phyloP scores from a whole-genome alignment of 2,113 vertebrate genomes.

The Neodontobutis hainanensis region DNA sequence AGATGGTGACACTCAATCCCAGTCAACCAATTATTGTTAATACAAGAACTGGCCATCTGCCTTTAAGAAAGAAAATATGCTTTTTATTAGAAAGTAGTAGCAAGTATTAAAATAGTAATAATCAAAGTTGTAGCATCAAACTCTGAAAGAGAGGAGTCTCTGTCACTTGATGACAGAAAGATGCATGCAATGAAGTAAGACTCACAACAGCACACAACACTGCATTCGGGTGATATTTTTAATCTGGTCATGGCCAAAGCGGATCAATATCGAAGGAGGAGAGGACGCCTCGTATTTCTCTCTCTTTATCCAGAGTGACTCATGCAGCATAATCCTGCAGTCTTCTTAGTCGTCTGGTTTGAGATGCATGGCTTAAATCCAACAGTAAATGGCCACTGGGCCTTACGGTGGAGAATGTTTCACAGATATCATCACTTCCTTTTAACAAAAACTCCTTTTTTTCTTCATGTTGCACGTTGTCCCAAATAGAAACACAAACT shows the following conservation, averaged over 20 bases:
- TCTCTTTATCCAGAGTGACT: constrained; percentile 21
- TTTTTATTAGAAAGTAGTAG: neutral
- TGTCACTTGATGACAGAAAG: neutral
- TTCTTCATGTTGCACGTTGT: neutral
- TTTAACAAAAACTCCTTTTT: constrained; percentile 30
- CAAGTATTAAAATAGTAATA: no score
- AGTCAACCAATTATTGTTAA: no score
- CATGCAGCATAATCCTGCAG: constrained; percentile 17
- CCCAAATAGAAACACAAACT: neutral
- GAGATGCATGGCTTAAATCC: constrained; percentile 37
- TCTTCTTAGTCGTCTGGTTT: constrained; percentile 25
- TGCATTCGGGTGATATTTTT: constrained; percentile 24
- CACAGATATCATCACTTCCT: constrained; percentile 35
- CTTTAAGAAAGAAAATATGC: no score
- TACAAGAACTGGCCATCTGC: no score
- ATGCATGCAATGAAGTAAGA: neutral
- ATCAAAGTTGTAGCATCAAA: no score
- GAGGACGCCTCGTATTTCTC: constrained; percentile 16
- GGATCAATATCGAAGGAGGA: constrained; percentile 31
- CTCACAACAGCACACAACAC: constrained; percentile 4
- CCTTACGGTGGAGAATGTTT: constrained; percentile 26
- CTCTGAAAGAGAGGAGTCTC: no score
- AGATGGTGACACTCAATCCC: no score
- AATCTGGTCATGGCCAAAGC: constrained; percentile 26
- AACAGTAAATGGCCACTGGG: constrained; percentile 30